These are phyloP conservation scores for Urocitellus parryii DNA, from an alignment of 2,113 vertebrate species.

Conservation along the genomic window DNA sequence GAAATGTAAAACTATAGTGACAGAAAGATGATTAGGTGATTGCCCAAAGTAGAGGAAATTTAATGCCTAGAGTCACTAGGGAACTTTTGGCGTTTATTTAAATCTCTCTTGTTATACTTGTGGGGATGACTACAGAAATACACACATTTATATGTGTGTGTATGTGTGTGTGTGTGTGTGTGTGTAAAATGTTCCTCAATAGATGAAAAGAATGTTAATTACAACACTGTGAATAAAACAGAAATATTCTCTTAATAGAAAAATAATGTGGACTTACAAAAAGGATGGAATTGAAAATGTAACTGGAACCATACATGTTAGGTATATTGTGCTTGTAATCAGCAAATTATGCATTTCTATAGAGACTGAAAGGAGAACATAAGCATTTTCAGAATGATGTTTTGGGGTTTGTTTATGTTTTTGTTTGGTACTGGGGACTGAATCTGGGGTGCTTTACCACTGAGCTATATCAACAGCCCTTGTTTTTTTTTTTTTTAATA, in stretches of 20 bases:
- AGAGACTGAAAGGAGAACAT: neutral
- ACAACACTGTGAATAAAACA: slow-evolving; percentile 4
- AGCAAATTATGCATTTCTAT: slow-evolving; percentile 20
- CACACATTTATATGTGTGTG: neutral
- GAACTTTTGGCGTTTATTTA: neutral
- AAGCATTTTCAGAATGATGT: neutral
- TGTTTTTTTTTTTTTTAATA: too few relatives aligned
- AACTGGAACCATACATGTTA: neutral
- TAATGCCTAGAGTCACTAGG: neutral
- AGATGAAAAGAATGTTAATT: neutral
- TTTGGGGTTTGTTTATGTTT: too few relatives aligned
- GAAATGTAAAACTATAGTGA: slow-evolving; percentile 5
- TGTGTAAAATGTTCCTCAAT: neutral
- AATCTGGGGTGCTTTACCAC: too few relatives aligned
- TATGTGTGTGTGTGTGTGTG: neutral
- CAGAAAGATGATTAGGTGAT: neutral
- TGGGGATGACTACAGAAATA: neutral
- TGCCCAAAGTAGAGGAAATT: neutral
- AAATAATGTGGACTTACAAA: neutral
- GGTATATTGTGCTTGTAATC: neutral
- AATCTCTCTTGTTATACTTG: neutral
- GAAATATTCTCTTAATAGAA: slow-evolving; percentile 8
- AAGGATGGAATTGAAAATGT: slow-evolving; percentile 21
- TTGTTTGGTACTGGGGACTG: too few relatives aligned
- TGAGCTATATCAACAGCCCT: too few relatives aligned